Evolutionary conservation across 2,888 invertebrate species (phyloP), one percentile per base, ranked within the genome.

Genomic region (Ferrisia virgata): DNA sequence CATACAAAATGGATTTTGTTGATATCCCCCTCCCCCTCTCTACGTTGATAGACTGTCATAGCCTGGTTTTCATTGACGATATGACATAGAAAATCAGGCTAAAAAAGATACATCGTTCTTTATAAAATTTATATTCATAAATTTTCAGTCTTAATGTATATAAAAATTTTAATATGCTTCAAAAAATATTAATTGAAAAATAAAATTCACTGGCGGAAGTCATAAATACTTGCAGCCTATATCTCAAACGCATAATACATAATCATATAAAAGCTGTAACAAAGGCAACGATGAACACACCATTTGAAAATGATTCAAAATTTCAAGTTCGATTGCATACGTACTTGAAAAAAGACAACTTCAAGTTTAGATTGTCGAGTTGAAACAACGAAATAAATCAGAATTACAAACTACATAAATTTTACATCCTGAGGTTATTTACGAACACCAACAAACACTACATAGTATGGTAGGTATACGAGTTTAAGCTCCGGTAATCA

Each of bases 121-220:
- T 36, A 31, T 76, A 76, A 76, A 76, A 76, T 76, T 18, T 76
- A 76, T 76, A 76, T 76, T 76, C 13, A 76, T 76, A 76, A 76
- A 76, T 36, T 36, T 72, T 76, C 72, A 76, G 72, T 76, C 72
- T 76, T 76, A 76, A 76, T 36, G 72, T 18, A 76, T 76, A 76
- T 18, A 76, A 76, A 76, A 76, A 76, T 36, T 36, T 76, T 33
- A 76, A 76, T 76, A 76, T 76, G 72, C 33, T 76, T 76, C 36
- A 18, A 76, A 76, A 18, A 76, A 76, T 36, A 28, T 76, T 28
- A 76, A 76, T 76, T 31, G 36, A 36, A 36, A 76, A 76, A 36
- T 76, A 76, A 76, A 76, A 33, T 69, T 76, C 72, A 33, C 72
- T 36, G 72, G 72, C 72, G 36, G 18, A 33, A 33, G 36, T 31